These are phyloP conservation scores for Camponotus floridanus DNA, from an alignment of 1,140 invertebrate species.

Conservation along the genomic window DNA sequence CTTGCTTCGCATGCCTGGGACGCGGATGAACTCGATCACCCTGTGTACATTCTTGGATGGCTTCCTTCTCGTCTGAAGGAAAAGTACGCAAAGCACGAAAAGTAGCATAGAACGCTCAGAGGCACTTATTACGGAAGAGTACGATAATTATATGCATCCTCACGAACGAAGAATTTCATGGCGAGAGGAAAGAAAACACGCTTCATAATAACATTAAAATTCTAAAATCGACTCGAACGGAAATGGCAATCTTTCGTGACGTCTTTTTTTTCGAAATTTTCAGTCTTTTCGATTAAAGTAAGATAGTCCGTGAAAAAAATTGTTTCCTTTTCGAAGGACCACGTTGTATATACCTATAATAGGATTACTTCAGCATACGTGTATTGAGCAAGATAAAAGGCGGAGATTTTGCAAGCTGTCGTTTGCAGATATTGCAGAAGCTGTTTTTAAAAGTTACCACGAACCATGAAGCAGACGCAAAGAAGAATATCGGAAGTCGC, in stretches of 20 bases:
- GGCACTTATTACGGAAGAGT: slow-evolving; percentile 6
- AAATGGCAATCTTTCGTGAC: background rate
- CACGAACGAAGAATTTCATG: slow-evolving; percentile 7
- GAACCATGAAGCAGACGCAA: slow-evolving; percentile 29
- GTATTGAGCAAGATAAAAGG: slow-evolving; percentile 33
- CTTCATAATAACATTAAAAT: background rate
- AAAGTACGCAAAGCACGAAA: slow-evolving; percentile 22
- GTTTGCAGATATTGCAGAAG: slow-evolving; percentile 6
- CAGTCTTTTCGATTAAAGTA: background rate
- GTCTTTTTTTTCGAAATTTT: background rate
- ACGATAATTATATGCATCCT: slow-evolving; percentile 19
- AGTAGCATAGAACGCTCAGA: background rate
- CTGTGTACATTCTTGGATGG: too few species aligned
- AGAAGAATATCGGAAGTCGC: slow-evolving; percentile 27
- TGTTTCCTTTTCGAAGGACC: background rate
- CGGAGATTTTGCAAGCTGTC: slow-evolving; percentile 46
- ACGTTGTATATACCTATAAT: background rate
- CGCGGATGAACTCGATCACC: slow-evolving; percentile 44
- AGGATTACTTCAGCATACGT: slow-evolving; percentile 12
- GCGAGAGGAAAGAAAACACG: background rate
- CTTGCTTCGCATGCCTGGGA: slow-evolving; percentile 23
- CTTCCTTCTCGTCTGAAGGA: slow-evolving; percentile 15
- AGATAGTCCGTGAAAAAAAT: background rate
- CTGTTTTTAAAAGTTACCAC: slow-evolving; percentile 42
- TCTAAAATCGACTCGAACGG: background rate